Percentiles rank a stretch among this genome's conserved stretches.
These are phyloP conservation scores for Leptinotarsa juncta DNA, from an alignment of 2,888 invertebrate species.

Conservation along the genomic window DNA sequence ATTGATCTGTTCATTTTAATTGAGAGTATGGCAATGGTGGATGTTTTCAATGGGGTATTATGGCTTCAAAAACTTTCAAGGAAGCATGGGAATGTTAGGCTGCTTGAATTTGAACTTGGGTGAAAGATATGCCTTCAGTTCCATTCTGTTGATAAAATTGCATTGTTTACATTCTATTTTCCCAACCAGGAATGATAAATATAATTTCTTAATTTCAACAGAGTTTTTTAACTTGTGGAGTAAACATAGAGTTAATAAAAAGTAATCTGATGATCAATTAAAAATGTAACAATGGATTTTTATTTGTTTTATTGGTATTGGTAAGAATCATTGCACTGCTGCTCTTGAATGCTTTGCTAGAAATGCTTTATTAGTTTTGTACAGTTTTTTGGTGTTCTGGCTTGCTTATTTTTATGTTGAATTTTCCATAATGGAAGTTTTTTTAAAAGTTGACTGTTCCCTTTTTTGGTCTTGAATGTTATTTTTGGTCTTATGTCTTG, in stretches of 20 bases:
- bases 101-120: neutral
- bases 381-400: neutral
- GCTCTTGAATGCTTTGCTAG: constrained; percentile 12
- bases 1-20: neutral
- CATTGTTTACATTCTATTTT: neutral
- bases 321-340: neutral
- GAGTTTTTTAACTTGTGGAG: too few species aligned
- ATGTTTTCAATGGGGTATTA: constrained; percentile 11
- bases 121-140: too few species aligned
- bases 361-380: neutral
- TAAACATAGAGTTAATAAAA: too few species aligned
- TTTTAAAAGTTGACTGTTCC: neutral
- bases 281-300: too few species aligned
- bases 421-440: too few species aligned
- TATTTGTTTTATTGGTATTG: neutral
- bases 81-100: neutral
- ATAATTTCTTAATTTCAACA: too few species aligned
- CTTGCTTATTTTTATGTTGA: too few species aligned
- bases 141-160: neutral
- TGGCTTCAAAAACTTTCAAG: neutral
- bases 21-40: constrained; percentile 3
- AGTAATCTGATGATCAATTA: too few species aligned
- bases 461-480: neutral
- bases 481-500: neutral
- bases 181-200: too few species aligned